phyloP scores from a whole-genome alignment of 2,113 vertebrate species.

The Cyphomyrus plagiostoma region DNA sequence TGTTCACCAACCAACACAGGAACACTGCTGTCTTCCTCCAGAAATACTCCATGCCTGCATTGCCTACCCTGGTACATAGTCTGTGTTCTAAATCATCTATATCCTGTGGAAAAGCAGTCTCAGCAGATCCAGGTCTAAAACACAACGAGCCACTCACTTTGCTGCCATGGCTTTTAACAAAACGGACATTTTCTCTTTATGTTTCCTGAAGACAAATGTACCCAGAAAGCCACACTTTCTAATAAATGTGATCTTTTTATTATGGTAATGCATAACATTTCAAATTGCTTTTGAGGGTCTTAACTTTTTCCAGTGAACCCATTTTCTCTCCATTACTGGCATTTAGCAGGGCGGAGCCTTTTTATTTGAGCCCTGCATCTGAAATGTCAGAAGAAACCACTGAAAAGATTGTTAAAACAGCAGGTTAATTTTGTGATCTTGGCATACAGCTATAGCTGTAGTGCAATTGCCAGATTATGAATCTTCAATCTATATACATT shows the following conservation, averaged over 20 bases:
- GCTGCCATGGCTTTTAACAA: neutral
- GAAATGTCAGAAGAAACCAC: neutral
- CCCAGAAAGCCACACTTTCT: neutral
- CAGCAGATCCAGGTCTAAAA: slow-evolving; percentile 36
- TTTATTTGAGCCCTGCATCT: neutral
- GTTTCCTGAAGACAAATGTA: neutral
- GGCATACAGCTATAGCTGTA: neutral
- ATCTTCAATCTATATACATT: neutral
- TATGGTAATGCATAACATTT: slow-evolving; percentile 18
- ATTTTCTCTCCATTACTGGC: slow-evolving; percentile 4
- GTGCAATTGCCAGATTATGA: neutral
- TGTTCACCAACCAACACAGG: slow-evolving; percentile 49
- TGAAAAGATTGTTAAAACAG: neutral
- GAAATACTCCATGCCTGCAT: slow-evolving; percentile 46
- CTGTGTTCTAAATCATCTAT: slow-evolving; percentile 44
- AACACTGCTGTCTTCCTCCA: slow-evolving; percentile 49
- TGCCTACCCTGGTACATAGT: slow-evolving; percentile 36
- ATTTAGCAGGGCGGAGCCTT: neutral
- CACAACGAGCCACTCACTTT: slow-evolving; percentile 40
- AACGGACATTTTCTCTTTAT: slow-evolving; percentile 9
- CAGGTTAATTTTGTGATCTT: slow-evolving; percentile 11
- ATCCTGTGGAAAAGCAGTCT: slow-evolving; percentile 45
- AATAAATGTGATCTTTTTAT: slow-evolving; percentile 5
- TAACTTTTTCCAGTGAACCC: neutral
- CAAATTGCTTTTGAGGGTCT: slow-evolving; percentile 10